A percentile compares a stretch with the other conserved stretches of the same genome.
These are phyloP conservation scores for Yponomeuta plumbellus DNA, from an alignment of 2,888 invertebrate species.

Conservation along the genomic window DNA sequence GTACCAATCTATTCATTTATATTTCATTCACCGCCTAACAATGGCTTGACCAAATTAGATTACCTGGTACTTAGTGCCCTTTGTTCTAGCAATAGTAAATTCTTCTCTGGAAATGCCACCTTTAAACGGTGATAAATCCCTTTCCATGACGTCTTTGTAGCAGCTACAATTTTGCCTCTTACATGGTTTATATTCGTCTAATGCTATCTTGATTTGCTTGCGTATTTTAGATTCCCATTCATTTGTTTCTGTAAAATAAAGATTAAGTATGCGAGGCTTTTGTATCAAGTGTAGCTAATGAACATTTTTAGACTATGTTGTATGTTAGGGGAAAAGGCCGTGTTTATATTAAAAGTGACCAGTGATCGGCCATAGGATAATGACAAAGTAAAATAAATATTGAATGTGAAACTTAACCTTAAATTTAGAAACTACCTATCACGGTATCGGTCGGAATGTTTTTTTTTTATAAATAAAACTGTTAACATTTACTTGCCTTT, in stretches of 20 bases:
- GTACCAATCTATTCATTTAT: too few species aligned
- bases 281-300: not conserved
- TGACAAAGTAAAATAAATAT: too few species aligned
- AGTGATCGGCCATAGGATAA: too few species aligned
- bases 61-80: slow-evolving; percentile 67
- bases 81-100: slow-evolving; percentile 74
- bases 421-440: too few species aligned
- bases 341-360: too few species aligned
- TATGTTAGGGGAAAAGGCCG: too few species aligned
- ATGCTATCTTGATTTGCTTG: slow-evolving; percentile 66
- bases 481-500: slow-evolving; percentile 13
- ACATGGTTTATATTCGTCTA: slow-evolving; percentile 74
- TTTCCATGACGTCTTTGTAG: slow-evolving; percentile 77
- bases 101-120: slow-evolving; percentile 82
- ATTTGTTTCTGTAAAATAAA: slow-evolving; percentile 61
- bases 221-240: slow-evolving; percentile 54
- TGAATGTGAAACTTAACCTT: too few species aligned
- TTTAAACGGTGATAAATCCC: slow-evolving; percentile 82
- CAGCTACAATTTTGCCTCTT: slow-evolving; percentile 78
- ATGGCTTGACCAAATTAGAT: too few species aligned
- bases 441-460: too few species aligned
- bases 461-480: not conserved
- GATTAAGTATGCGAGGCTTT: not conserved
- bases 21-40: too few species aligned
- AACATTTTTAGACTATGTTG: too few species aligned